Evolutionary conservation across 2,888 invertebrate genomes (phyloP).

Genomic region (Drosophila colorata): DNA sequence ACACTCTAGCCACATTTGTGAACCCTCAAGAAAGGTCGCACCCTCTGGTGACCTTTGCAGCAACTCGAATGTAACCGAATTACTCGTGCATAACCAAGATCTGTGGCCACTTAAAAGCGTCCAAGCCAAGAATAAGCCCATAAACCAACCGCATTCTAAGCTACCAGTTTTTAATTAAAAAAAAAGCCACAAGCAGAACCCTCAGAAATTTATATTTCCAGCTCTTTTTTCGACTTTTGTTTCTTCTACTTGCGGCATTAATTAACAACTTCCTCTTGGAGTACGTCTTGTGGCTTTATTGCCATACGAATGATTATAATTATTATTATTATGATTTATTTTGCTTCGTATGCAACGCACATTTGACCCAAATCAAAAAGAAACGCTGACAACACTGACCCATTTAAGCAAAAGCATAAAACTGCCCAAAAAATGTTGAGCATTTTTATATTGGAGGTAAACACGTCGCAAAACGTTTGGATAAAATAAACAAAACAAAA

Average conservation of each 20-base stretch:
- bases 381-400: slow-evolving; percentile 66
- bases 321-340: slow-evolving; percentile 56
- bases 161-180: slow-evolving; percentile 54
- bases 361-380: slow-evolving; percentile 70
- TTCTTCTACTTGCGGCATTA: slow-evolving; percentile 56
- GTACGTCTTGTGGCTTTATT: slow-evolving; percentile 46
- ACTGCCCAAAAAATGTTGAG: slow-evolving; percentile 17
- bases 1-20: neutral
- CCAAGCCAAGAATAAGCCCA: slow-evolving; percentile 5
- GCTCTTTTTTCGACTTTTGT: slow-evolving; percentile 30
- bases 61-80: slow-evolving; percentile 62
- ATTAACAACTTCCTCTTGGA: slow-evolving; percentile 73
- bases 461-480: slow-evolving; percentile 23
- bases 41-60: slow-evolving; percentile 43
- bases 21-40: slow-evolving; percentile 34
- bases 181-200: slow-evolving; percentile 32
- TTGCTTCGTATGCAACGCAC: slow-evolving; percentile 59
- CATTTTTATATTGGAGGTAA: slow-evolving; percentile 4
- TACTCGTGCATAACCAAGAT: slow-evolving; percentile 60
- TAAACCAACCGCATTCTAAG: slow-evolving; percentile 21
- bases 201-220: slow-evolving; percentile 35
- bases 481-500: slow-evolving; percentile 24
- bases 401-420: slow-evolving; percentile 46
- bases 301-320: slow-evolving; percentile 57
- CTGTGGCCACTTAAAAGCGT: slow-evolving; percentile 34